phyloP scores from a whole-genome alignment of 2,113 vertebrate species.

The Hypanus sabinus region DNA sequence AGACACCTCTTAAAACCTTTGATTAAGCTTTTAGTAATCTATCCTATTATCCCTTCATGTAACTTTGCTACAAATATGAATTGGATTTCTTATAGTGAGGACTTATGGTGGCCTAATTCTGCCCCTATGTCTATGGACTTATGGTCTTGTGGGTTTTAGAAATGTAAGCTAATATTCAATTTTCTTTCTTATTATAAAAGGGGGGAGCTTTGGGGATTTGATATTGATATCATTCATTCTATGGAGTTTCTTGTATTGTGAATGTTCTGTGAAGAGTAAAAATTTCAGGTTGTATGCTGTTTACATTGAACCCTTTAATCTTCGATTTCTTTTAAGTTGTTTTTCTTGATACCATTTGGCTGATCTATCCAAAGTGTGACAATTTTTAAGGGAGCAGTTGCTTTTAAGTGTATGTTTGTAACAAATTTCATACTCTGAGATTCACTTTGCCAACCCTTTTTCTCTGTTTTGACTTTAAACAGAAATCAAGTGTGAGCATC shows the following conservation, averaged over 20 bases:
- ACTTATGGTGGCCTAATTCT: too few relatives aligned
- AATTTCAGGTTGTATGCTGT: too few relatives aligned
- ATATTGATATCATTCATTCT: too few relatives aligned
- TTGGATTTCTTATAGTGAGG: background rate
- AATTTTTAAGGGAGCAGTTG: background rate
- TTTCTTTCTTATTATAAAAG: too few relatives aligned
- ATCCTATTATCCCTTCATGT: background rate
- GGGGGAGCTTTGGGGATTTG: too few relatives aligned
- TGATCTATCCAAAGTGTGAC: background rate
- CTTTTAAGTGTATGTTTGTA: background rate
- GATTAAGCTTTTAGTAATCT: background rate
- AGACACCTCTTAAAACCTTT: background rate
- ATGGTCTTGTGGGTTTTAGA: background rate
- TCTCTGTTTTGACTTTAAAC: background rate
- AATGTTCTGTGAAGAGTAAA: too few relatives aligned
- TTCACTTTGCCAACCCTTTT: background rate
- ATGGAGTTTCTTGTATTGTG: too few relatives aligned
- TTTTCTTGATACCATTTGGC: background rate
- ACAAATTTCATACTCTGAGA: background rate
- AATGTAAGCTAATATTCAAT: background rate
- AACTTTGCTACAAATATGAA: background rate
- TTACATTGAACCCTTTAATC: too few relatives aligned
- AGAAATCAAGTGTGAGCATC: background rate
- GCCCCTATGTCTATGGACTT: too few relatives aligned
- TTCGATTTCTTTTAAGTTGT: background rate